These are phyloP conservation scores for Coptotermes formosanus DNA, from an alignment of 1,140 invertebrate species.

Conservation along the genomic window DNA sequence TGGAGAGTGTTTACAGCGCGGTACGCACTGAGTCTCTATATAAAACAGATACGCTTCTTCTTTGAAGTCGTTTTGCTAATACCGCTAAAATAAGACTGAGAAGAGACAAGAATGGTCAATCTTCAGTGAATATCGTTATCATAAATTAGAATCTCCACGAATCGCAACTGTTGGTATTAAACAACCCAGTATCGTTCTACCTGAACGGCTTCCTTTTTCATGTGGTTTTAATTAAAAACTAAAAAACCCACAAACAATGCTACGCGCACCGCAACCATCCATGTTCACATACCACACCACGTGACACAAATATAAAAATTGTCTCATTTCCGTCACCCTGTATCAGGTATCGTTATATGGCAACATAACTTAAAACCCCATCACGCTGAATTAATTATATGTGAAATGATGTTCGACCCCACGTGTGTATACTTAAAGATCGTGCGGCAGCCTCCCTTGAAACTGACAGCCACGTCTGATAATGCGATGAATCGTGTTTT, in stretches of 20 bases:
- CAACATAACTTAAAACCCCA: not conserved
- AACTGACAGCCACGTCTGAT: not conserved
- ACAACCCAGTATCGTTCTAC: not conserved
- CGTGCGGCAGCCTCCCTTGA: not conserved
- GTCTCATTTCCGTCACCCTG: not conserved
- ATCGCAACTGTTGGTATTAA: not conserved
- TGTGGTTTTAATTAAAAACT: no score
- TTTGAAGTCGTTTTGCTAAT: not conserved
- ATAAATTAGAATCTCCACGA: not conserved
- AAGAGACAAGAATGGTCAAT: not conserved
- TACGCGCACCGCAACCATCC: not conserved
- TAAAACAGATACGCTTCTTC: no score
- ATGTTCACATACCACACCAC: not conserved
- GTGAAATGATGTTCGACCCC: not conserved
- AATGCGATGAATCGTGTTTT: not conserved
- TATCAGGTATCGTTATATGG: not conserved
- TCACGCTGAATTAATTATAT: not conserved
- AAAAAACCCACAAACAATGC: no score
- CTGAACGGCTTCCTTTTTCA: not conserved
- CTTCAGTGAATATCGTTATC: not conserved
- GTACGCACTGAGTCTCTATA: no score
- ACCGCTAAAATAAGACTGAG: not conserved
- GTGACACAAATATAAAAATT: not conserved
- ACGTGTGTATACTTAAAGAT: not conserved
- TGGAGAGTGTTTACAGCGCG: no score